Conservation (phyloP, 2,888 invertebrate genomes). For the Nyleta sp. region DNA sequence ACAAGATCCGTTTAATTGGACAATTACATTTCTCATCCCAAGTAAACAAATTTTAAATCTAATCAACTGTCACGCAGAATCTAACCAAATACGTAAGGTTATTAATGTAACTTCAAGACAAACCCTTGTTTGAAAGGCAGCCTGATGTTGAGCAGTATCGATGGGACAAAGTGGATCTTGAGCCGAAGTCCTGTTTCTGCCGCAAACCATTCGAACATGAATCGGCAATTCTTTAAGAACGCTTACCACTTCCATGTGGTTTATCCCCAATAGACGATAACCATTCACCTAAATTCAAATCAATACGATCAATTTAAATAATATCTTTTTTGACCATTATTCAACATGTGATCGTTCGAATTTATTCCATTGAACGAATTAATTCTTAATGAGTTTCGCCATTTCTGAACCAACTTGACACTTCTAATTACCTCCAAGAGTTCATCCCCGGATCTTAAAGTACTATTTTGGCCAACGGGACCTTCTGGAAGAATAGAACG, state of each 20-base stretch:
- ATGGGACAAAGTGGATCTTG: slow-evolving; percentile 84
- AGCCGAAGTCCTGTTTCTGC: slow-evolving; percentile 85
- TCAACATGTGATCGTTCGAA: no score
- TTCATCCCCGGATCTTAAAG: slow-evolving; percentile 97
- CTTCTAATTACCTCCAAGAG: slow-evolving; percentile 89
- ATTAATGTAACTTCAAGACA: slow-evolving; percentile 69
- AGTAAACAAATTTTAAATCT: no score
- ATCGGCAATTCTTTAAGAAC: slow-evolving; percentile 96
- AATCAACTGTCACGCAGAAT: no score
- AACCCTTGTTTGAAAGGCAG: slow-evolving; percentile 88
- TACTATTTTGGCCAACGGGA: slow-evolving; percentile 96
- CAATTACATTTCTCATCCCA: no score
- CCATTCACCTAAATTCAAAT: slow-evolving; percentile 97
- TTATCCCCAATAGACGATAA: slow-evolving; percentile 93
- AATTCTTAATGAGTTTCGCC: no score
- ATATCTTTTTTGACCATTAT: no score
- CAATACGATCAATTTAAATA: no score
- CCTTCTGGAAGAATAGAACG: slow-evolving; percentile 98
- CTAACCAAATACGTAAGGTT: no score
- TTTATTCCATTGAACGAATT: no score
- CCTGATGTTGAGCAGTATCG: slow-evolving; percentile 87
- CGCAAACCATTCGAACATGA: slow-evolving; percentile 96
- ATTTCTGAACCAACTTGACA: no score
- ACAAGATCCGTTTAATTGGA: no score
- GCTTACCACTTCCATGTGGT: slow-evolving; percentile 98